Percentiles rank a stretch among this genome's conserved stretches.
phyloP scores from a whole-genome alignment of 2,797 vertebrate species.

The Harpagifer antarcticus region DNA sequence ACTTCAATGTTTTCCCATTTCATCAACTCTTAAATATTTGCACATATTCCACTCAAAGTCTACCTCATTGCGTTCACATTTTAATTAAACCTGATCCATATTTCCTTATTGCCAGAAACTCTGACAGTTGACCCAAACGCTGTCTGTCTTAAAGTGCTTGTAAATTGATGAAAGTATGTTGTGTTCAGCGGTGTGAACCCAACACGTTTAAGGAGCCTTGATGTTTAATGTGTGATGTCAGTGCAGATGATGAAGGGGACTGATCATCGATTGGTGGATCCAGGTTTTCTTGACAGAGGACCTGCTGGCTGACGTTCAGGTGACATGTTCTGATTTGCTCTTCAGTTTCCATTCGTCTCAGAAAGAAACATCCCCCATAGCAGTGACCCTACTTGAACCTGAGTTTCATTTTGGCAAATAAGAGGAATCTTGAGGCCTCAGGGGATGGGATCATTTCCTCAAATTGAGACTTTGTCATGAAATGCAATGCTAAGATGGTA shows the following conservation, averaged over 20 bases:
- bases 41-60: no score
- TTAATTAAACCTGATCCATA: no score
- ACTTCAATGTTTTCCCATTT: no score
- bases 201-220: background rate
- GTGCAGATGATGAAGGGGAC: background rate
- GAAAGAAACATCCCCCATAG: background rate
- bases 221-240: background rate
- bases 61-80: no score
- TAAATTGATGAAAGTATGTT: background rate
- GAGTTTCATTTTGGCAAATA: slow-evolving; percentile 22
- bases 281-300: background rate
- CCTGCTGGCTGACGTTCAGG: background rate
- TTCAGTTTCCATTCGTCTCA: slow-evolving; percentile 11
- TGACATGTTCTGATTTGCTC: slow-evolving; percentile 3
- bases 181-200: no score
- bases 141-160: background rate
- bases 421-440: background rate
- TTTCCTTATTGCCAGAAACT: background rate
- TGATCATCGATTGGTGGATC: background rate
- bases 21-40: no score
- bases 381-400: background rate
- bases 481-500: background rate
- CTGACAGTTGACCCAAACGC: background rate
- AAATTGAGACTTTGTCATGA: background rate
- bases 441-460: background rate